Evolutionary conservation across 2,113 vertebrate species (phyloP).

Genomic region (Cyrtonyx montezumae): DNA sequence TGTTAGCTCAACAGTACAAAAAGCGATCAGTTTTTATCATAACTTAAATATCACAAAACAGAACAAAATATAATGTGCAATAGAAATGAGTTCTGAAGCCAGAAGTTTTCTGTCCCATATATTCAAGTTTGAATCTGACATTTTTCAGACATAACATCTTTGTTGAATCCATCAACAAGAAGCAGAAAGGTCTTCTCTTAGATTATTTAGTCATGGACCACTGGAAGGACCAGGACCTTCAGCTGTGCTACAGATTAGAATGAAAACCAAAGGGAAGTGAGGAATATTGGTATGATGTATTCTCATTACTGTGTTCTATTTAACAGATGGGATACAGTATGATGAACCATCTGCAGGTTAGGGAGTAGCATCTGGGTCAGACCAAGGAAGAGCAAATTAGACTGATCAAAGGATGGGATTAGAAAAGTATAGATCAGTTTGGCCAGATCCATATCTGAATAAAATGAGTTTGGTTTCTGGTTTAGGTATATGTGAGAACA

Average conservation of each 20-base stretch:
- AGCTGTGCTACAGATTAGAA: conserved; percentile 34
- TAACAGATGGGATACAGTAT: conserved; percentile 65
- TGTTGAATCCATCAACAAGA: background rate
- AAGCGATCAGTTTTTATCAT: background rate
- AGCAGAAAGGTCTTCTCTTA: conserved; percentile 10
- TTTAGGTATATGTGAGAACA: background rate
- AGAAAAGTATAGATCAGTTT: conserved; percentile 24
- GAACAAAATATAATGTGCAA: background rate
- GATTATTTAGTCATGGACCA: conserved; percentile 2
- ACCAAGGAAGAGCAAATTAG: conserved; percentile 45
- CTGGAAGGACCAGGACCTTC: conserved; percentile 33
- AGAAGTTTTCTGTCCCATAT: background rate
- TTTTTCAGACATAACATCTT: background rate
- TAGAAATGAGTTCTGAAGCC: background rate
- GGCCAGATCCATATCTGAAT: background rate
- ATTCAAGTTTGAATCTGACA: background rate
- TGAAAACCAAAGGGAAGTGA: conserved; percentile 54
- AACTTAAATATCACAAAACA: background rate
- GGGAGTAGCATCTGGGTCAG: conserved; percentile 55
- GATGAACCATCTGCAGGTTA: conserved; percentile 69
- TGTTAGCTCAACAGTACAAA: background rate
- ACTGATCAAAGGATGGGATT: background rate
- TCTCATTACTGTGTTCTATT: conserved; percentile 61
- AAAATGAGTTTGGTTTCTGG: background rate
- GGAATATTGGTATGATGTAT: conserved; percentile 49